phyloP scores from a whole-genome alignment of 2,113 vertebrate species.

The Opisthocomus hoazin region DNA sequence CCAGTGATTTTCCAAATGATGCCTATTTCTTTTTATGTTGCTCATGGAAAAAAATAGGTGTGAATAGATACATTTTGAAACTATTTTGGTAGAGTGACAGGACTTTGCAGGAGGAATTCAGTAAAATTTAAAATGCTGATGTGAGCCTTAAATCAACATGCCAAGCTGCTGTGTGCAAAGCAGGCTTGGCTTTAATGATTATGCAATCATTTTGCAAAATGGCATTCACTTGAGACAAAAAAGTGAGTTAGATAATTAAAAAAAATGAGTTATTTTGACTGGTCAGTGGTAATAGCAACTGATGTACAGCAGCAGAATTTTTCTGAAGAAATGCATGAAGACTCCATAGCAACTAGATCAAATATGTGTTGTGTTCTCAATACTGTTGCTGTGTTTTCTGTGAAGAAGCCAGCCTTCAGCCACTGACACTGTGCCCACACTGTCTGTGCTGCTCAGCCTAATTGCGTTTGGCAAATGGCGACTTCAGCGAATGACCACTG shows the following conservation, averaged over 20 bases:
- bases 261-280: not conserved
- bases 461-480: not conserved
- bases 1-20: rapidly evolving
- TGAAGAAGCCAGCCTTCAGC: not conserved
- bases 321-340: not conserved
- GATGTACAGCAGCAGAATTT: not conserved
- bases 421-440: not conserved
- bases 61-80: not conserved
- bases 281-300: not conserved
- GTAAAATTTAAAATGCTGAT: not conserved
- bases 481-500: not conserved
- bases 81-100: not conserved
- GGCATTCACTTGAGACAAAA: not conserved
- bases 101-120: not conserved
- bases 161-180: not conserved
- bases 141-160: not conserved
- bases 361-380: not conserved
- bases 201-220: not conserved
- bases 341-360: constrained; percentile 4
- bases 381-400: not conserved
- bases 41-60: not conserved
- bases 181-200: not conserved
- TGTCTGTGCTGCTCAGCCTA: not conserved
- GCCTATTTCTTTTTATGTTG: not conserved
- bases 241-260: not conserved